Base-by-base conservation (phyloP, 1,140 invertebrate genomes). In the Macrobrachium nipponense region DNA sequence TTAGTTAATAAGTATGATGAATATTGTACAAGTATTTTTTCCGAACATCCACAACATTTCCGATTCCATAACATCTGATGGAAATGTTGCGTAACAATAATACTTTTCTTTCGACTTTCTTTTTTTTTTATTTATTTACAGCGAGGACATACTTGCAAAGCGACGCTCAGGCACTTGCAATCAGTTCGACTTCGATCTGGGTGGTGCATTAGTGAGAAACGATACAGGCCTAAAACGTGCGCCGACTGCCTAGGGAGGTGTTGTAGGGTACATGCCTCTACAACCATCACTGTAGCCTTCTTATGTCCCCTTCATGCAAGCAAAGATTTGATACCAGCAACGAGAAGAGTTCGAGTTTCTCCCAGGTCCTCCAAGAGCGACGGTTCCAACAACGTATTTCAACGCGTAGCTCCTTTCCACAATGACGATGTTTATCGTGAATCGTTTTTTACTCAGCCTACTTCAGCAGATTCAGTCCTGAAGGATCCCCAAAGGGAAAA, bases 161-260 rank as follows among this genome's bases (percentile, higher is more conserved):
- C 93, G 14, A 94, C 94, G 5, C 92, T 93, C 82, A 91, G 93
- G 20, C 89, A 92, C 36, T 90, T 91, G n/a, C 87, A 89, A 23
- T 91, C 92, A 15, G 91, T 94, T 0, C 91, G 92, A 64, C 91
- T 95, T 14, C 91, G 92, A 2, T 92, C 94, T 81, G 94, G 93
- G 20, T 92, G 94, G 61, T 95, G 94, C 90, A 90, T 93, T 3
- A 95, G 94, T 89, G 92, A 93, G 68, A 93, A 93, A 85, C 90
- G 92, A 10, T 94, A 93, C 91, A 92, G 93, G 36, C 94, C 94
- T 2, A 94, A 94, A 89, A 92, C 92, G 87, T 95, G 94, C 89
- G 94, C 94, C 27, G 91, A 90, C 66, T 95, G 94, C 89, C 89
- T 91, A 12, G 87, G 89, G n/a, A 90, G 89, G 15, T 91, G 91